Conservation (phyloP, 2,113 vertebrate genomes). For the Himantopus leucocephalus region DNA sequence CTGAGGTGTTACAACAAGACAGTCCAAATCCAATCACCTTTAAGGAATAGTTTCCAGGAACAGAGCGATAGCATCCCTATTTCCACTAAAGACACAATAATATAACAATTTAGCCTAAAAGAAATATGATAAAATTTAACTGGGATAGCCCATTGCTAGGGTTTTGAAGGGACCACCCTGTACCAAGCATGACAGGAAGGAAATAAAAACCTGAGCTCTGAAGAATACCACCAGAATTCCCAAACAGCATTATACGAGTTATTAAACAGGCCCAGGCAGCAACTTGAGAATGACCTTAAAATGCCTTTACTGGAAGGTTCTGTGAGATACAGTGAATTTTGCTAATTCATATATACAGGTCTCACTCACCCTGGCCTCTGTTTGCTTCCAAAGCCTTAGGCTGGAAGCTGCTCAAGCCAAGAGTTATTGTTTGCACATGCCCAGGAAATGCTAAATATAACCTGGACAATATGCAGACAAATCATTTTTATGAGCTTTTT, state of each 20-base stretch:
- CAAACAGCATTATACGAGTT: not conserved
- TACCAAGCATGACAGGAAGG: not conserved
- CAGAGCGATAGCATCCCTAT: rapidly evolving
- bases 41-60: not conserved
- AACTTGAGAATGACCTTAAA: not conserved
- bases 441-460: constrained; percentile 30
- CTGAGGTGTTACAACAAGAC: not conserved
- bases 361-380: not conserved
- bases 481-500: not conserved
- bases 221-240: not conserved
- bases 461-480: not conserved
- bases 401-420: not conserved
- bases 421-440: not conserved
- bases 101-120: not conserved
- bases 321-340: not conserved
- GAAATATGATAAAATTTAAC: not conserved
- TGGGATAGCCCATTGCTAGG: too few species aligned
- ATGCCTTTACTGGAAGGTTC: not conserved
- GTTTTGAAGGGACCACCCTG: not conserved
- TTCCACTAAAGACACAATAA: not conserved
- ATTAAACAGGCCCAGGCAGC: not conserved
- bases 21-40: not conserved
- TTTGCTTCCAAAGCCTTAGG: not conserved
- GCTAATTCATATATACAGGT: not conserved
- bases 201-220: not conserved